Evolutionary conservation across 2,888 invertebrate genomes (phyloP).

Genomic region (Meteorus cinctellus): DNA sequence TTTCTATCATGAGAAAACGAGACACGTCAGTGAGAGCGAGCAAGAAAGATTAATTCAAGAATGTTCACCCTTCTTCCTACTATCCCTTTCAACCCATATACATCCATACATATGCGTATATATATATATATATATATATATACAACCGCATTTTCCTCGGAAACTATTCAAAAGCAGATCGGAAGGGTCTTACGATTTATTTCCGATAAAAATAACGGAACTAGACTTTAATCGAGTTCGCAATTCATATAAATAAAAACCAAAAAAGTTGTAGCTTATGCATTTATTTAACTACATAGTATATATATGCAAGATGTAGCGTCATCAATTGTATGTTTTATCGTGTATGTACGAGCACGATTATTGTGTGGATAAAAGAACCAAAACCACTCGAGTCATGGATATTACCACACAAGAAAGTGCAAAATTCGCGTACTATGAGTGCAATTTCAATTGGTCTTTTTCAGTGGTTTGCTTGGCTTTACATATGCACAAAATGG

Average conservation of each 20-base stretch:
- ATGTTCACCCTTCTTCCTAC: slow-evolving; percentile 56
- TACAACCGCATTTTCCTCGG: slow-evolving; percentile 27
- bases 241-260: background rate
- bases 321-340: slow-evolving; percentile 1
- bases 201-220: slow-evolving; percentile 19
- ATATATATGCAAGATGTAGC: background rate
- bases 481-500: slow-evolving; percentile 9
- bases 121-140: background rate
- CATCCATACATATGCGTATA: background rate
- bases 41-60: slow-evolving; percentile 55
- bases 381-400: slow-evolving; percentile 17
- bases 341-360: background rate
- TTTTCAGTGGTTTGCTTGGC: slow-evolving; percentile 27
- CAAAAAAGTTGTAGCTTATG: background rate
- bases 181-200: slow-evolving; percentile 45
- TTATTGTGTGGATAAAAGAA: slow-evolving; percentile 10
- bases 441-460: slow-evolving; percentile 38
- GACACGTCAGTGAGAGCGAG: too few species aligned
- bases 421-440: slow-evolving; percentile 34
- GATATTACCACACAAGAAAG: slow-evolving; percentile 37
- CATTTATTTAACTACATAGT: background rate
- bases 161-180: slow-evolving; percentile 57
- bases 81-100: slow-evolving; percentile 26
- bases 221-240: background rate
- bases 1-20: background rate